Conservation (phyloP, 2,113 vertebrate genomes). For the Campylomormyrus numenius region DNA sequence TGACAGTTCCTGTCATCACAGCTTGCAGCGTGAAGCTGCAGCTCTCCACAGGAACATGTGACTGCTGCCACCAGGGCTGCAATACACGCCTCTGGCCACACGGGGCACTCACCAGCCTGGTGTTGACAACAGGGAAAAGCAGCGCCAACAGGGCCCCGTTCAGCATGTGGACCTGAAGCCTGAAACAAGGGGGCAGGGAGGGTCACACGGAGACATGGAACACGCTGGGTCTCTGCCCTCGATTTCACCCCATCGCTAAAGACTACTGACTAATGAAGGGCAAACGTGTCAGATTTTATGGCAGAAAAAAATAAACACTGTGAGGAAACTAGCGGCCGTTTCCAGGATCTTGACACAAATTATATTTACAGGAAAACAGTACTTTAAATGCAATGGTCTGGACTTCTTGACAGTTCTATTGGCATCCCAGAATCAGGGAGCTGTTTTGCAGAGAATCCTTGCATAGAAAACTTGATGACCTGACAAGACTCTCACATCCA, state of each 20-base stretch:
- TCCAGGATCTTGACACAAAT: neutral
- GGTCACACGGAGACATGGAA: neutral
- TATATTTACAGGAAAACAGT: neutral
- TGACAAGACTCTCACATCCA: neutral
- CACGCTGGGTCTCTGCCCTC: neutral
- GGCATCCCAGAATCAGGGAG: neutral
- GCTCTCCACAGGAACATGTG: neutral
- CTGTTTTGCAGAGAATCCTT: neutral
- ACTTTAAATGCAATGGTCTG: neutral
- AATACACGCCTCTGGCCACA: neutral
- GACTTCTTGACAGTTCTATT: neutral
- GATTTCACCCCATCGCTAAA: neutral
- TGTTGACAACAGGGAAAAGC: conserved; percentile 75
- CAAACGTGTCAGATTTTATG: neutral
- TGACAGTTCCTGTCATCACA: neutral
- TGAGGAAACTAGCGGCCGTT: neutral
- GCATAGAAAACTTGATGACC: neutral
- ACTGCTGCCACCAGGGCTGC: too few species aligned
- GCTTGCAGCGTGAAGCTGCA: neutral
- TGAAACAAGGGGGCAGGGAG: conserved; percentile 32
- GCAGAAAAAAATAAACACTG: neutral
- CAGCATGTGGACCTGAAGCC: conserved; percentile 77
- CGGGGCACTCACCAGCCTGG: conserved; percentile 67
- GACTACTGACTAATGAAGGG: neutral
- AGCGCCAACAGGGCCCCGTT: conserved; percentile 72